Evolutionary conservation across 2,888 invertebrate genomes (phyloP).

Genomic region (Omphaloscelis lunosa): DNA sequence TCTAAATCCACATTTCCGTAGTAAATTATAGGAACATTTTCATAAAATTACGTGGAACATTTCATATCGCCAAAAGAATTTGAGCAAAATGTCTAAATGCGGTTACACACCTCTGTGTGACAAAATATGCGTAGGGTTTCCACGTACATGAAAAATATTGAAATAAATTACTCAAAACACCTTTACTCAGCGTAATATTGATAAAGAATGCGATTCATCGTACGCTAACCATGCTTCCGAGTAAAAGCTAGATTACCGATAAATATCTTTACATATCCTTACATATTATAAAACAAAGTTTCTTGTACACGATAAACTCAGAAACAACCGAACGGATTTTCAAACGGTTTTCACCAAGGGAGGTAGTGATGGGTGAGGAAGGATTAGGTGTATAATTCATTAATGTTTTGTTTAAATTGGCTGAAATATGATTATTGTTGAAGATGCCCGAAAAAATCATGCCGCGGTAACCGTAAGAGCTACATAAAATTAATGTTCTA

Average conservation of each 20-base stretch:
- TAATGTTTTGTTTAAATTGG: too few species aligned
- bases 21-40: background rate
- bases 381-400: too few species aligned
- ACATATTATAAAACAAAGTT: too few species aligned
- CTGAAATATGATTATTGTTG: too few species aligned
- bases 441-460: too few species aligned
- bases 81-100: background rate
- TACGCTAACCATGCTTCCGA: background rate
- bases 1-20: background rate
- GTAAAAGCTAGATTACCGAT: background rate
- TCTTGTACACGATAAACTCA: too few species aligned
- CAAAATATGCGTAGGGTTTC: slow-evolving; percentile 8
- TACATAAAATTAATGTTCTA: too few species aligned
- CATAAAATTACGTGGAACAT: background rate
- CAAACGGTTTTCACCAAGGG: too few species aligned
- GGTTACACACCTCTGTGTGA: slow-evolving; percentile 18
- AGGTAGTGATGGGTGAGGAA: too few species aligned
- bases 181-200: background rate
- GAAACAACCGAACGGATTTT: too few species aligned
- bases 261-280: too few species aligned
- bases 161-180: background rate
- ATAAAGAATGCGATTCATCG: background rate
- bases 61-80: slow-evolving; percentile 14
- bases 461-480: too few species aligned
- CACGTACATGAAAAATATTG: slow-evolving; percentile 1